Evolutionary conservation across 2,113 vertebrate genomes (phyloP).

Genomic region (Cynopterus brachyotis): DNA sequence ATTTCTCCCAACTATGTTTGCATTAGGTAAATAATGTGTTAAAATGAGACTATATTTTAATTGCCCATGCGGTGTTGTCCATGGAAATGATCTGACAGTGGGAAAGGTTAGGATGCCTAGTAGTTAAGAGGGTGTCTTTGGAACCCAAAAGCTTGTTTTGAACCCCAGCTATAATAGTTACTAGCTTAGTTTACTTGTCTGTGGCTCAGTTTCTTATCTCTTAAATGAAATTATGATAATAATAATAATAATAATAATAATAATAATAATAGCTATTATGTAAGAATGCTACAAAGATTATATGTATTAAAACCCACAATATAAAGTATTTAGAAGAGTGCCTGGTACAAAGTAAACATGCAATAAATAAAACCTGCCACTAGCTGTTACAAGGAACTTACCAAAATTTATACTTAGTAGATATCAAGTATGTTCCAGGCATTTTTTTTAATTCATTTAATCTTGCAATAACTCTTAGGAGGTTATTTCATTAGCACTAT

Average conservation of each 20-base stretch:
- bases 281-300: background rate
- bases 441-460: conserved; percentile 19
- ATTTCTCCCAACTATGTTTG: background rate
- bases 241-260: background rate
- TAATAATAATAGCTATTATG: background rate
- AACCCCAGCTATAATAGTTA: background rate
- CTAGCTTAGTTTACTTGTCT: background rate
- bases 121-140: background rate
- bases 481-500: background rate
- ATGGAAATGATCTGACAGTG: background rate
- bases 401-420: background rate
- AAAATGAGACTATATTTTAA: conserved; percentile 6
- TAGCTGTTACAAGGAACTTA: background rate
- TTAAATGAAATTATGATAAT: background rate
- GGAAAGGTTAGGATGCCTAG: background rate
- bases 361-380: background rate
- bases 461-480: background rate
- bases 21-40: background rate
- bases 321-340: background rate
- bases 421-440: background rate
- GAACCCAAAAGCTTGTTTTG: background rate
- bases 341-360: background rate
- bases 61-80: background rate
- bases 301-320: background rate
- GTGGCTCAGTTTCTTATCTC: background rate